phyloP scores from a whole-genome alignment of 2,888 invertebrate genomes.

The Deladenus siricidicola region DNA sequence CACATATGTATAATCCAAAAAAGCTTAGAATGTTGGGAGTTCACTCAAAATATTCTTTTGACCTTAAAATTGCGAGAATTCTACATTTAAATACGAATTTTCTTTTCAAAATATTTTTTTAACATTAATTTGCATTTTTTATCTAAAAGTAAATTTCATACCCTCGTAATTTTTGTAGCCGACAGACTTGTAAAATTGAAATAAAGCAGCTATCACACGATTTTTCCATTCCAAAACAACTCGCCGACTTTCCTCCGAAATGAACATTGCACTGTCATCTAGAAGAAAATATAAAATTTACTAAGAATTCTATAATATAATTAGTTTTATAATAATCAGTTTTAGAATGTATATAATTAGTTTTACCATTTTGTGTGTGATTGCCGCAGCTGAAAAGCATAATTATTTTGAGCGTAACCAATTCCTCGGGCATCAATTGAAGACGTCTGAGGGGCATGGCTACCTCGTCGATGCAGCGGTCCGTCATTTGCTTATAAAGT shows the following conservation, averaged over 20 bases:
- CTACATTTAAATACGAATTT: no score
- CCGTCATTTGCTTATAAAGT: conserved; percentile 49
- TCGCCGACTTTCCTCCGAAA: conserved; percentile 16
- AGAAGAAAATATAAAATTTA: not conserved
- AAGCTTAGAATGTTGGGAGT: no score
- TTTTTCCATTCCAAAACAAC: conserved; percentile 21
- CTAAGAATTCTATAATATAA: not conserved
- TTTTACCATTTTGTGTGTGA: conserved; percentile 19
- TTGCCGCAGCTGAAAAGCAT: conserved; percentile 34
- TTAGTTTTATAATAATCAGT: no score
- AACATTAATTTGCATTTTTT: no score
- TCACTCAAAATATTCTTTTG: no score
- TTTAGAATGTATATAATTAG: no score
- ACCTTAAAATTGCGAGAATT: no score
- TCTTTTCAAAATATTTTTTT: no score
- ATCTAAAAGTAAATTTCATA: no score
- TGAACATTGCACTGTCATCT: conserved; percentile 14
- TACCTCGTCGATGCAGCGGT: conserved; percentile 48
- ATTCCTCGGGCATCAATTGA: conserved; percentile 41
- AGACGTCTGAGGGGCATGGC: conserved; percentile 43
- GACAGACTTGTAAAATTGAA: conserved; percentile 27
- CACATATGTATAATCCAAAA: no score
- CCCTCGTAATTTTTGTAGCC: conserved; percentile 24
- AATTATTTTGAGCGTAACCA: conserved; percentile 46
- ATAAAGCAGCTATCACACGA: conserved; percentile 33